phyloP scores from a whole-genome alignment of 2,888 invertebrate genomes.

The Ophion obscuratus region DNA sequence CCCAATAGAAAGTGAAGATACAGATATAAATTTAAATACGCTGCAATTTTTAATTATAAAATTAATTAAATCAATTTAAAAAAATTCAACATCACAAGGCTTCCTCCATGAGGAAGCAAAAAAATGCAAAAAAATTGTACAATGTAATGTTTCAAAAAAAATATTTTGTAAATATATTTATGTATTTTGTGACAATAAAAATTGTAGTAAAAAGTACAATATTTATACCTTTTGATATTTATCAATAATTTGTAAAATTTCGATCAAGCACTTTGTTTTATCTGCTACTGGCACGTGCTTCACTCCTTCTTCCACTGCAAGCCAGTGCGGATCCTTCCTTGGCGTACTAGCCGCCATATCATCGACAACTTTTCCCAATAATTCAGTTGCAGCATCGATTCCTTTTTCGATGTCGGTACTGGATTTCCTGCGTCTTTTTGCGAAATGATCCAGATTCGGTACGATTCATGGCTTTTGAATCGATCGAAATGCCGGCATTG shows the following conservation, averaged over 20 bases:
- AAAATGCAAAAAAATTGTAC: not conserved
- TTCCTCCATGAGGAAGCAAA: too few species aligned
- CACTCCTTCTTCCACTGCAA: too few species aligned
- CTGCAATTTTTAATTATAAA: too few species aligned
- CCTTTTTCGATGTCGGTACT: slow-evolving; percentile 3
- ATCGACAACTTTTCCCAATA: slow-evolving; percentile 3
- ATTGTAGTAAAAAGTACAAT: slow-evolving; percentile 13
- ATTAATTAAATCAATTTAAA: too few species aligned
- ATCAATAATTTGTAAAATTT: slow-evolving; percentile 28
- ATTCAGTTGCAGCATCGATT: slow-evolving; percentile 6
- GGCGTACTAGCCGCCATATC: too few species aligned
- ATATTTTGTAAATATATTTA: too few species aligned
- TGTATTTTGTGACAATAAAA: not conserved
- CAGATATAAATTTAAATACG: too few species aligned
- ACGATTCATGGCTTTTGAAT: not conserved
- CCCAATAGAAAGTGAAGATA: too few species aligned
- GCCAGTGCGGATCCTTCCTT: too few species aligned
- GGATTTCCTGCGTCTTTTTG: not conserved
- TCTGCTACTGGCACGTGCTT: not conserved
- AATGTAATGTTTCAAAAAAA: not conserved
- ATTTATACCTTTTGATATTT: slow-evolving; percentile 16
- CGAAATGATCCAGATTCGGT: slow-evolving; percentile 7
- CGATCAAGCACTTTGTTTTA: slow-evolving; percentile 13
- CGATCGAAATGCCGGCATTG: not conserved
- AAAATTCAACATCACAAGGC: too few species aligned